These are phyloP conservation scores for Notospermus geniculatus DNA, from an alignment of 1,140 invertebrate species.

Conservation along the genomic window DNA sequence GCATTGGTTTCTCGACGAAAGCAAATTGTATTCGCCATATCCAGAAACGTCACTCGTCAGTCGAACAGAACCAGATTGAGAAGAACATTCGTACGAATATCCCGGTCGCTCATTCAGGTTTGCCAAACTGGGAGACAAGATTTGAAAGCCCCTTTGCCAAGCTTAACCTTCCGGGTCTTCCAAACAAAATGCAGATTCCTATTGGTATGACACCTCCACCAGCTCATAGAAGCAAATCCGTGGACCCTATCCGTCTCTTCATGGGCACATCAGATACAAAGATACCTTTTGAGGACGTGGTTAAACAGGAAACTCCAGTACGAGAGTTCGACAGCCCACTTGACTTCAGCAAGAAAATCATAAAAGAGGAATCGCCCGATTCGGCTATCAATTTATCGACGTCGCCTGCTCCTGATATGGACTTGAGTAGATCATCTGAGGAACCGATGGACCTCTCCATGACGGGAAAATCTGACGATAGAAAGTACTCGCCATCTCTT, in stretches of 20 bases:
- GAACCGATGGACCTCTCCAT: conserved; percentile 42
- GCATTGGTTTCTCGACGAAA: conserved; percentile 56
- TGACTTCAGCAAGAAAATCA: conserved; percentile 79
- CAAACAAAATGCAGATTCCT: no score
- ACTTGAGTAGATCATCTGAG: conserved; percentile 14
- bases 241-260: no score
- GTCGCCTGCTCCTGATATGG: no score
- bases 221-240: no score
- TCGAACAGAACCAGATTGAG: conserved; percentile 43
- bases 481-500: no score
- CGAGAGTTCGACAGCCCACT: conserved; percentile 58
- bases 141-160: background rate
- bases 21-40: conserved; percentile 57
- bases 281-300: no score
- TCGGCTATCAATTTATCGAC: no score
- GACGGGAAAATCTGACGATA: no score
- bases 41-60: conserved; percentile 52
- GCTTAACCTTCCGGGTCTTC: no score
- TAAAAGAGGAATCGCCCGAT: conserved; percentile 25
- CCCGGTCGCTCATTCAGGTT: conserved; percentile 11
- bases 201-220: no score
- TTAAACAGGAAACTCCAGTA: no score
- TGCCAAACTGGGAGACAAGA: background rate
- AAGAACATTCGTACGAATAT: conserved; percentile 33
- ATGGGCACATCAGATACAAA: no score